These are phyloP conservation scores for Gambusia yucatana DNA, from an alignment of 2,797 vertebrate species.

Conservation along the genomic window DNA sequence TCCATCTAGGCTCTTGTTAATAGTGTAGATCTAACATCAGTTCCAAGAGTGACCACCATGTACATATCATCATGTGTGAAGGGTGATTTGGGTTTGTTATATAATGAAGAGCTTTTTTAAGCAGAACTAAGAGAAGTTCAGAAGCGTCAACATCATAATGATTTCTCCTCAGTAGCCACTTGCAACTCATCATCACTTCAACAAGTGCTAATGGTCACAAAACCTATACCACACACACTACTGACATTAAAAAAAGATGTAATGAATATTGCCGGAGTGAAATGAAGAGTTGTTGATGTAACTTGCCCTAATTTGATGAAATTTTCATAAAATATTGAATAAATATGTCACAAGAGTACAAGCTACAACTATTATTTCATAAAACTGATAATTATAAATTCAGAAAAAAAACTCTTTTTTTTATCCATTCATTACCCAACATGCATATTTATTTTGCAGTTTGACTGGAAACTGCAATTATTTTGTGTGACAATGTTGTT, in stretches of 20 bases:
- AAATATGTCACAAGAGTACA: background rate
- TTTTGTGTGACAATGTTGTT: background rate
- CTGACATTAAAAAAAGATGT: background rate
- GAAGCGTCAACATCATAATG: background rate
- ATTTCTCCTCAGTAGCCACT: background rate
- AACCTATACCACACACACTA: background rate
- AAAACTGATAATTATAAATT: background rate
- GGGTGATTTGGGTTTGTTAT: background rate
- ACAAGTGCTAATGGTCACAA: background rate
- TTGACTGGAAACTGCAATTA: background rate
- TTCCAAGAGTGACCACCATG: background rate
- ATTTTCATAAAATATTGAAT: background rate
- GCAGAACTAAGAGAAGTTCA: background rate
- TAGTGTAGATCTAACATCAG: slow-evolving; percentile 3
- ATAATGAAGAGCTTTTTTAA: background rate
- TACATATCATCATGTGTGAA: background rate
- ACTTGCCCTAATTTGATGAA: background rate
- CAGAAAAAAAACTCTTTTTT: background rate
- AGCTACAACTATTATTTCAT: background rate
- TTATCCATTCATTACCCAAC: background rate
- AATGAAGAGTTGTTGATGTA: background rate
- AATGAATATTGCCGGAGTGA: background rate
- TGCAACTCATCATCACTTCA: background rate
- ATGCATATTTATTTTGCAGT: background rate
- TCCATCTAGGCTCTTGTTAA: slow-evolving; percentile 10